Evolutionary conservation across 2,113 vertebrate species (phyloP), one percentile per base, ranked within the genome.

Genomic region (Himantopus leucocephalus): DNA sequence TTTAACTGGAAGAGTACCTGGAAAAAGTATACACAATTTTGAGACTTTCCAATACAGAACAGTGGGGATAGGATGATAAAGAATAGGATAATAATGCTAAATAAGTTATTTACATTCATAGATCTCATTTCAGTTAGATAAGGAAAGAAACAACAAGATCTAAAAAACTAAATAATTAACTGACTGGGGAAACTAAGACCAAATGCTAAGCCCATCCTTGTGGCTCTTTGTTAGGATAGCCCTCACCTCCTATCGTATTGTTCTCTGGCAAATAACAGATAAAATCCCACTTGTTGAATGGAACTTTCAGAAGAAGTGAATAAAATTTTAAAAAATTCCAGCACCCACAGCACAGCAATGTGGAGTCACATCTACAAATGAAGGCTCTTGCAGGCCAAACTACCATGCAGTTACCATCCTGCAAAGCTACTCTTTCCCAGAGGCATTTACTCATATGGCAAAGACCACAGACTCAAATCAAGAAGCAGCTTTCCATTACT

Each of bases 291-390:
- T 18, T 39, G 34, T 1, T 14, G 37, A 29, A 45, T 0, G 4
- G 5, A n/a, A 3, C 14, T 70, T 88, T 75, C 45, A 39, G 24
- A 41, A 66, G 48, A 17, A 34, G 16, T 4, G 3, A 63, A 70
- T 9, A 0, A 6, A 4, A 5, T 21, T 34, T 73, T 7, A 2
- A 5, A 1, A 39, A 14, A 12, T 34, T 29, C 14, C 48, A 73
- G 52, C n/a, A 45, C n/a, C 4, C 8, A n/a, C 1, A 56, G 13
- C 14, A 14, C 34, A 47, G 8, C 9, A 8, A 2, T 0, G 1
- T 0, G 27, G 21, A 7, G 26, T 45, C 3, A 30, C 24, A 12
- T 16, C 10, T 1, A 17, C n/a, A 47, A 27, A 26, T 1, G 3
- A 23, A 13, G 1, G 37, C 14, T 10, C 10, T 18, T 2, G 8